Percentiles rank a stretch among this genome's conserved stretches.
Conservation (phyloP, 1,140 invertebrate genomes). For the Limonius californicus region DNA sequence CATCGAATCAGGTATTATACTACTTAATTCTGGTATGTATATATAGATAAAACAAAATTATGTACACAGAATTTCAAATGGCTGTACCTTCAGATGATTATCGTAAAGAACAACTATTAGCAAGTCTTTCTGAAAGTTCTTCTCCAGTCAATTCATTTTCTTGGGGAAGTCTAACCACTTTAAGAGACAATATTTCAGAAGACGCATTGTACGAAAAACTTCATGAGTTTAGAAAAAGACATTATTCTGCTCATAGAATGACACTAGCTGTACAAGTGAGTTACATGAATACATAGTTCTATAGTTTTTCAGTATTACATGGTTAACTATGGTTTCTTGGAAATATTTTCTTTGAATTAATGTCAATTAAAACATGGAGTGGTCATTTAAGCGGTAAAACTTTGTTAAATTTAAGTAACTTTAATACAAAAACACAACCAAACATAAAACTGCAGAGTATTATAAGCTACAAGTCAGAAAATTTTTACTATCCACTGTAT, state of each 20-base stretch:
- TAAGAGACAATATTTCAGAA: conserved; percentile 66
- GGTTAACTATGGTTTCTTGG: no score
- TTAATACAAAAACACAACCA: no score
- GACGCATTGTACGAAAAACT: conserved; percentile 61
- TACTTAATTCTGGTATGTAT: not conserved
- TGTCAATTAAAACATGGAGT: no score
- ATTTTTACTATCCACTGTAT: no score
- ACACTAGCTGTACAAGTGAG: conserved; percentile 76
- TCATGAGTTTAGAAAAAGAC: conserved; percentile 73
- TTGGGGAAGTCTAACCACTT: conserved; percentile 80
- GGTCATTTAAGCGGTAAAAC: no score
- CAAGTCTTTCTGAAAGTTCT: conserved; percentile 58
- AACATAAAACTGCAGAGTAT: no score
- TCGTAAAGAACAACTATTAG: conserved; percentile 71
- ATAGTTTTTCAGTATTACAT: no score
- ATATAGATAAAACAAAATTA: not conserved
- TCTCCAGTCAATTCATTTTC: conserved; percentile 77
- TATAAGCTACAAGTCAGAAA: no score
- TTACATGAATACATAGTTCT: no score
- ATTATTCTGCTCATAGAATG: conserved; percentile 90
- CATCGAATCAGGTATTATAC: conserved; percentile 84
- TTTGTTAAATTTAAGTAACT: no score
- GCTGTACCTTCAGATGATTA: conserved; percentile 62
- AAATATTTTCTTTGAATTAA: no score
- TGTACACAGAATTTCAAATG: conserved; percentile 77